A percentile compares a stretch with the other conserved stretches of the same genome.
Evolutionary conservation across 2,797 vertebrate genomes (phyloP).

Genomic region (Chaunax sp.): DNA sequence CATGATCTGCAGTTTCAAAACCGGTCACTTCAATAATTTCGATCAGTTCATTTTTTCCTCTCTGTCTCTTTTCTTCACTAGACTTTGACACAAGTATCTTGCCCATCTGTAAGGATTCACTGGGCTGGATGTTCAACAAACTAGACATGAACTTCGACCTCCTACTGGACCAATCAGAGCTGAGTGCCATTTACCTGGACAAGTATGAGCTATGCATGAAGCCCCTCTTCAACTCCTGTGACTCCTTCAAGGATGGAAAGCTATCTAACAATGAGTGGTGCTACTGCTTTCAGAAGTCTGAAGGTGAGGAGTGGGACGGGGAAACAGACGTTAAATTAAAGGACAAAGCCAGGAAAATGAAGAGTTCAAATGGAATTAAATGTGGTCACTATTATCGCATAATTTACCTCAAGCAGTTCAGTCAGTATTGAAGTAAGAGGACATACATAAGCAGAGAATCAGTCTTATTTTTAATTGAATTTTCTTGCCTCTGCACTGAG

Average conservation of each 20-base stretch:
- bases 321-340: no score
- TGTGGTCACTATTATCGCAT: no score
- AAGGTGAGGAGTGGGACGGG: conserved; percentile 54
- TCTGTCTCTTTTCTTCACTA: conserved; percentile 51
- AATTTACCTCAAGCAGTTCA: no score
- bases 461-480: no score
- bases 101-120: conserved; percentile 97
- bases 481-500: no score
- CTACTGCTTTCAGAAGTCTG: conserved; percentile 94
- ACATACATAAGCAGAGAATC: no score
- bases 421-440: no score
- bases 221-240: conserved; percentile 96
- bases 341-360: no score
- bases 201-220: conserved; percentile 97
- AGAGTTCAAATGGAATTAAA: no score
- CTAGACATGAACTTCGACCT: conserved; percentile 98
- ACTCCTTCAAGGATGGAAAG: conserved; percentile 97
- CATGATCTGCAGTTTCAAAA: conserved; percentile 18
- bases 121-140: conserved; percentile 99
- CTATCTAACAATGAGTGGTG: conserved; percentile 99
- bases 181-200: conserved; percentile 95
- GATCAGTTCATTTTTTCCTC: background rate
- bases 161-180: conserved; percentile 94
- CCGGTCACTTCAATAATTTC: background rate
- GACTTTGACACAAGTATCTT: conserved; percentile 98